A percentile compares a stretch with the other conserved stretches of the same genome.
Evolutionary conservation across 2,888 invertebrate species (phyloP).

Genomic region (Gnatocerus cornutus): DNA sequence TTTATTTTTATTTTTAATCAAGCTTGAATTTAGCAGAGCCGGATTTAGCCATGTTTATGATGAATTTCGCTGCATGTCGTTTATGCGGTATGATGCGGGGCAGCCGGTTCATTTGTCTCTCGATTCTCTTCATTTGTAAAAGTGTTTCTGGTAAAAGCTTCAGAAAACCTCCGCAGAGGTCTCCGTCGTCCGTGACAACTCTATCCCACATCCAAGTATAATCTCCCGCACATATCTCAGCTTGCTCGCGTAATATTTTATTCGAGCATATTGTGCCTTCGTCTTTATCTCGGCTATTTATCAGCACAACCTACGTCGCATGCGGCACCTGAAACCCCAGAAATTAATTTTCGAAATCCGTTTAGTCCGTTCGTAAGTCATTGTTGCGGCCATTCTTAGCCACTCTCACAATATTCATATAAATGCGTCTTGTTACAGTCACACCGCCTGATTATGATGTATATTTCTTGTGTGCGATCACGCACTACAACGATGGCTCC

Average conservation of each 20-base stretch:
- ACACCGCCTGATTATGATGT: conserved; percentile 63
- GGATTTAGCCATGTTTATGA: no score
- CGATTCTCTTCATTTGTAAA: not conserved
- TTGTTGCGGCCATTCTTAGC: conserved; percentile 63
- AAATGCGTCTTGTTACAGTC: conserved; percentile 62
- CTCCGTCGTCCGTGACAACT: conserved; percentile 46
- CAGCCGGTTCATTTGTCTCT: no score
- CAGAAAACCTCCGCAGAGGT: conserved; percentile 13
- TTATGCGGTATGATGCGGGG: no score
- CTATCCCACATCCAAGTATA: conserved; percentile 47
- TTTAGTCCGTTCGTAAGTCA: conserved; percentile 63
- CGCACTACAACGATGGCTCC: conserved; percentile 46
- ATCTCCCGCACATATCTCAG: conserved; percentile 54
- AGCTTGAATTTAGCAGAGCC: no score
- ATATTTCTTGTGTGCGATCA: conserved; percentile 55
- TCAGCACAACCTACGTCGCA: conserved; percentile 63
- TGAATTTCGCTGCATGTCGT: no score
- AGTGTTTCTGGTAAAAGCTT: not conserved
- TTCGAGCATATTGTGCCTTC: conserved; percentile 61
- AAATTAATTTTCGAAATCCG: conserved; percentile 67
- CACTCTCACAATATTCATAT: conserved; percentile 62
- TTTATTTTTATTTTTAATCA: no score
- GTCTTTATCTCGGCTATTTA: conserved; percentile 61
- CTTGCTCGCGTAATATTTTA: conserved; percentile 65
- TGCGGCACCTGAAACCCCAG: conserved; percentile 63